Evolutionary conservation across 1,140 invertebrate genomes (phyloP), one percentile per base, ranked within the genome.

Genomic region (Latrodectus geometricus): DNA sequence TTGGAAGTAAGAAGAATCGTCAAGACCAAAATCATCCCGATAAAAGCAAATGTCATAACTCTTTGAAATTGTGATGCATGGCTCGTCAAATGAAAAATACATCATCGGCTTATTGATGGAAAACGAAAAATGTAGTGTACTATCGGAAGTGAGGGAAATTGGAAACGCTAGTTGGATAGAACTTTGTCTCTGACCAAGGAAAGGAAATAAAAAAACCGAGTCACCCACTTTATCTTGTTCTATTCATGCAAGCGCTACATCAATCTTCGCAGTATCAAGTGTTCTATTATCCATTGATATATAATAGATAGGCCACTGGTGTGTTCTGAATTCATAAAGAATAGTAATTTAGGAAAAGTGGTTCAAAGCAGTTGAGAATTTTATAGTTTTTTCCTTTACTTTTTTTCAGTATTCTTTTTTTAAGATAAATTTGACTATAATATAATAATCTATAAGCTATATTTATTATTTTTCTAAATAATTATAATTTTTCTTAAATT

Each of bases 81-180:
- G 68, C 73, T 23, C 15, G 72, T 76, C 82, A 84, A 76, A 84
- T 84, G 70, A 84, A 76, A 84, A 84, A 75, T 76, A 84, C 61
- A 84, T 84, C 82, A 84, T 84, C 82, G 82, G 76, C 82, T 84
- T 84, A 84, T 84, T 84, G 82, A 69, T 48, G 73, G 17, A 75
- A 75, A 50, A 12, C 35, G 48, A 70, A 74, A 74, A 83, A 52
- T 69, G 68, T 48, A 23, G 49, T 83, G 75, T 68, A n/a, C 73
- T 35, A 75, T 75, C 20, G 50, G 74, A 84, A 65, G 35, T 83
- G 69, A 23, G 54, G 35, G 11, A 69, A 52, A 83, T 83, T 72
- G 80, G 69, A 66, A 74, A 48, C 54, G 48, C 48, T 23, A 69
- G 50, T 49, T 72, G 52, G 56, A 52, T 20, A 48, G 23, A 68